Conservation (phyloP, 2,797 vertebrate species). For the Podarcis siculus region DNA sequence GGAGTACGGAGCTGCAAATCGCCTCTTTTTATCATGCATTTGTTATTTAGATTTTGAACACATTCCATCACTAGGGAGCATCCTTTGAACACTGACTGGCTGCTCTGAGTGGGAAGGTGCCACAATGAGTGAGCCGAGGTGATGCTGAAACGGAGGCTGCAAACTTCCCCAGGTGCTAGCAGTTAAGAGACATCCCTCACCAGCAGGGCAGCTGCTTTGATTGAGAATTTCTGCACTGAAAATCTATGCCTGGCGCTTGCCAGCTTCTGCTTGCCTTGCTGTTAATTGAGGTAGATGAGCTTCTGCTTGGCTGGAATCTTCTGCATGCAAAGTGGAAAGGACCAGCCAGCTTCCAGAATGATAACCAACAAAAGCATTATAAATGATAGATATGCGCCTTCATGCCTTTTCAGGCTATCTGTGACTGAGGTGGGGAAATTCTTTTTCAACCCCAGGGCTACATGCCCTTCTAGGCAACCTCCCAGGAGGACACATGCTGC, state of each 20-base stretch:
- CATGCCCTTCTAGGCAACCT: too few species aligned
- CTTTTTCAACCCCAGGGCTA: too few species aligned
- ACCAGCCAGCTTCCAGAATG: too few species aligned
- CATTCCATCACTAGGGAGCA: not conserved
- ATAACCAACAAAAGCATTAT: not conserved
- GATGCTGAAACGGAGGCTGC: not conserved
- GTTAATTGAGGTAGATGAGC: slow-evolving; percentile 26
- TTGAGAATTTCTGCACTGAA: not conserved
- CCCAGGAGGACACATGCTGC: too few species aligned
- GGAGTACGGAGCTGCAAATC: too few species aligned
- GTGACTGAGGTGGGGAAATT: too few species aligned
- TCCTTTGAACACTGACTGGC: not conserved
- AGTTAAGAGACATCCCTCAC: slow-evolving; percentile 3
- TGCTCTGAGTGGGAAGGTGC: not conserved
- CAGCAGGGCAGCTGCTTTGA: slow-evolving; percentile 18
- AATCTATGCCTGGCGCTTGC: not conserved
- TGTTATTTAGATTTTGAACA: not conserved
- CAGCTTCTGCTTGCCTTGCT: not conserved
- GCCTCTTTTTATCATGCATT: not conserved
- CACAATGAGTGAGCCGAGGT: not conserved
- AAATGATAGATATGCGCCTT: too few species aligned
- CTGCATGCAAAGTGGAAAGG: not conserved
- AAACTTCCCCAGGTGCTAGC: slow-evolving; percentile 20
- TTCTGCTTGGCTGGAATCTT: slow-evolving; percentile 16
- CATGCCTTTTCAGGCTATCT: too few species aligned